Evolutionary conservation across 2,888 invertebrate genomes (phyloP).

Genomic region (Lomographa bimaculata): DNA sequence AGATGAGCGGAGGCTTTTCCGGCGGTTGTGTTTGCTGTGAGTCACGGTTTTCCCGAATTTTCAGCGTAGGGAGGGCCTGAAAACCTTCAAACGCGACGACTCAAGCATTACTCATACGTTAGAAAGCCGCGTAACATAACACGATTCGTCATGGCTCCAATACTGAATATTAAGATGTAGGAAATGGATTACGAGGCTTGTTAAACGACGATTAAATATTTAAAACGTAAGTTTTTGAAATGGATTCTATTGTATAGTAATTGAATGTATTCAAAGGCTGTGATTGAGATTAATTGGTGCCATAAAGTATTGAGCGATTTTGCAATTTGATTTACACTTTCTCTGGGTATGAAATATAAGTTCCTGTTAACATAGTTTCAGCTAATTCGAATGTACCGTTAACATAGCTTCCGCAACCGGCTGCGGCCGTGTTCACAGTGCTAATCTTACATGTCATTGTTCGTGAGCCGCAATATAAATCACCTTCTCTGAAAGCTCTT

Average conservation of each 20-base stretch:
- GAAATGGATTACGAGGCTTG: conserved; percentile 24
- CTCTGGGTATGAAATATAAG: conserved; percentile 10
- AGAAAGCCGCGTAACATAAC: conserved; percentile 59
- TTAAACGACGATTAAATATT: conserved; percentile 26
- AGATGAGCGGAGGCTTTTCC: conserved; percentile 68
- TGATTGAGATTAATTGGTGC: conserved; percentile 23
- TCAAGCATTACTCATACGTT: conserved; percentile 65
- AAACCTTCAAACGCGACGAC: conserved; percentile 68
- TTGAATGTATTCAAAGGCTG: conserved; percentile 20
- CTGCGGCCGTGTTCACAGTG: conserved; percentile 49
- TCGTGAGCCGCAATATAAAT: conserved; percentile 78
- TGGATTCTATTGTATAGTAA: conserved; percentile 26
- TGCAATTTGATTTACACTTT: conserved; percentile 24
- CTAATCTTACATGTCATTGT: conserved; percentile 67
- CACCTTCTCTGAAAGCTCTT: conserved; percentile 56
- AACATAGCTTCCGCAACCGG: conserved; percentile 63
- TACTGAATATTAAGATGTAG: conserved; percentile 46
- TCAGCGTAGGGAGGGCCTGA: conserved; percentile 44
- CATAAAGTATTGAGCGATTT: conserved; percentile 19
- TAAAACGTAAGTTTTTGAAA: conserved; percentile 27
- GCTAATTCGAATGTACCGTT: conserved; percentile 80
- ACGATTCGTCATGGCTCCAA: conserved; percentile 51
- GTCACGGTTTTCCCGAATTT: conserved; percentile 79
- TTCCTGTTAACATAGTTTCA: conserved; percentile 56
- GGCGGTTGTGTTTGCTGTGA: conserved; percentile 61